Evolutionary conservation across 2,113 vertebrate genomes (phyloP), one percentile per base, ranked within the genome.

Genomic region (Chloebia gouldiae): DNA sequence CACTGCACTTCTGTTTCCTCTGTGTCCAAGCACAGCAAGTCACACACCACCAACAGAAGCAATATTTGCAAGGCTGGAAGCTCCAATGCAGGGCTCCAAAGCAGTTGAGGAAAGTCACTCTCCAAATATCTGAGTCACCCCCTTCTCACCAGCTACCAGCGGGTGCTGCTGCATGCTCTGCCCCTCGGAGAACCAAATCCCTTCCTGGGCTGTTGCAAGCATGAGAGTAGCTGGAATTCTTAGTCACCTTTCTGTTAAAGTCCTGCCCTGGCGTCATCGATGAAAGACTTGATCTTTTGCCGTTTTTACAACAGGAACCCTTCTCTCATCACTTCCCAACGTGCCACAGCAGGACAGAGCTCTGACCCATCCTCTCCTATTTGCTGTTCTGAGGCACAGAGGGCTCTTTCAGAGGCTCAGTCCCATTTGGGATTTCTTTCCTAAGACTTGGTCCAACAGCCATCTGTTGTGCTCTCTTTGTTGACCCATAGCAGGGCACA

Each of bases 251-350:
- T 63, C 49, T 0, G 3, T 39, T 63, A 14, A 68, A 83, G 80
- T 49, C 79, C 81, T 95, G 84, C 51, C 61, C 64, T 65, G 1
- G 0, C 31, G 11, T 92, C 94, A 71, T 20, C 0, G 10, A 64
- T 89, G 83, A 95, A 79, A 93, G 86, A 30, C 65, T 81, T 84
- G 80, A 68, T 91, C 83, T 71, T 81, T 64, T 53, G 59, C 57
- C 4, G 0, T 78, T 84, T 88, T 61, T 88, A 68, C 72, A 88
- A 7, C 61, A 79, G 69, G 88, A 96, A 78, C 65, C 28, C 61
- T 94, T 95, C 96, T 79, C 91, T 95, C 95, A 94, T 78, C 93
- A 8, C 88, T 72, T 53, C 88, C 56, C 69, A 92, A 71, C 65
- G 0, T 88, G 95, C 82, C 70, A 20, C 90, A 88, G 88, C 95